These are phyloP conservation scores for Papilio dardanus DNA, from an alignment of 1,140 invertebrate genomes.

Conservation along the genomic window DNA sequence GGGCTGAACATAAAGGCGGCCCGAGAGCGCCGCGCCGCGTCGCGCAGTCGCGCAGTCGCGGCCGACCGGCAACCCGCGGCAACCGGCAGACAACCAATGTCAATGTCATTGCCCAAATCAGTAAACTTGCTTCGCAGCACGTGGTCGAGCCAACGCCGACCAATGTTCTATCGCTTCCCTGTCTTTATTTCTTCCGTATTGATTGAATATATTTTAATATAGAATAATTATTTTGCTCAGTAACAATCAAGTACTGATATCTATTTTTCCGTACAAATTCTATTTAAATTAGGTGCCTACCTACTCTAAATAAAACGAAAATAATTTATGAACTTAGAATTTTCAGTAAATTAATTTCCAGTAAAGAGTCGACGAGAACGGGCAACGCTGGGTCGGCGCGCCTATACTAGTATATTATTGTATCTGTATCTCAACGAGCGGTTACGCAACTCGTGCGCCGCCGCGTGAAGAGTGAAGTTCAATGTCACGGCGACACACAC, in stretches of 20 bases:
- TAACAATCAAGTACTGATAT: neutral
- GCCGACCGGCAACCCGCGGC: too few relatives aligned
- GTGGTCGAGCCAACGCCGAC: neutral
- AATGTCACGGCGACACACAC: slow-evolving; percentile 75
- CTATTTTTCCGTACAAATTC: neutral
- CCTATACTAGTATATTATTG: slow-evolving; percentile 16
- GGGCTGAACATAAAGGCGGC: slow-evolving; percentile 19
- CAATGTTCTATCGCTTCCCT: slow-evolving; percentile 4
- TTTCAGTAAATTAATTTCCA: neutral
- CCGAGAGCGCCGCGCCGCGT: slow-evolving; percentile 7
- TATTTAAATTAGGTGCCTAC: neutral
- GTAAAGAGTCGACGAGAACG: neutral
- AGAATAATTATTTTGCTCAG: neutral
- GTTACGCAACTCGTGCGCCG: slow-evolving; percentile 75
- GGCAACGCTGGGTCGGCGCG: slow-evolving; percentile 27
- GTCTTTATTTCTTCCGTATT: neutral
- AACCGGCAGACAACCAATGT: slow-evolving; percentile 52
- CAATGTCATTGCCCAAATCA: slow-evolving; percentile 67
- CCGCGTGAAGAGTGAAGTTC: slow-evolving; percentile 81
- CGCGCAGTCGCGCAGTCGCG: neutral
- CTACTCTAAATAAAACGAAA: neutral
- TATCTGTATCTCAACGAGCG: slow-evolving; percentile 42
- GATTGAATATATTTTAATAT: neutral
- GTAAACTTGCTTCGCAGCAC: slow-evolving; percentile 45
- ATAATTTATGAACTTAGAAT: neutral